Base-by-base conservation (phyloP, 2,113 vertebrate genomes). In the Aix galericulata region DNA sequence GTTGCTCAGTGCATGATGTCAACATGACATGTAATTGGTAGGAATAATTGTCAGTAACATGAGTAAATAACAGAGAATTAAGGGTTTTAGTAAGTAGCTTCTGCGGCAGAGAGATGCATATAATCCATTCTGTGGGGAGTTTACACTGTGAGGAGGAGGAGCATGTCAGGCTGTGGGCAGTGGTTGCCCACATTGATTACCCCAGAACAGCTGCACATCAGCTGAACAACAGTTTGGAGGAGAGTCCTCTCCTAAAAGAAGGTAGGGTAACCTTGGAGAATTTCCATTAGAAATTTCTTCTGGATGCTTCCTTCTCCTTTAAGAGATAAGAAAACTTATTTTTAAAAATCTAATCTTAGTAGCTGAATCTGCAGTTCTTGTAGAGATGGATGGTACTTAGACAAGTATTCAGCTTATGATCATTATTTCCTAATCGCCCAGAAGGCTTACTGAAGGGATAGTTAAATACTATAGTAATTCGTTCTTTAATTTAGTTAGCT, bases 151-250 rank as follows among this genome's bases (percentile, higher is more conserved):
- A 55, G 29, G 38, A 36, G 63, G 42, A 74, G 40, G n/a, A 53
- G 11, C 0, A 1, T 12, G 29, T 11, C 32, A 29, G 50, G 56
- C 58, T 36, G n/a, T 40, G 27, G 31, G 44, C 21, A 42, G 52
- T 9, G 8, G 14, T 23, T 9, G 25, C 21, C 36, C 4, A 0
- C 26, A 13, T 25, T 2, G 2, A 8, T 32, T 32, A 44, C 48
- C 60, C 36, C 21, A 18, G 44, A 63, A 2, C 20, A 36, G 58
- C 40, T 36, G 11, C 18, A 52, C 42, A 14, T 34, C 23, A 48
- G 8, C 38, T 22, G 34, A 64, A 21, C 36, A 36, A 7, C 15
- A 14, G 17, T 42, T 52, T 36, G 55, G 72, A n/a, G 38, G 13
- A 8, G 3, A 17, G 9, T 52, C 42, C 29, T 46, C 11, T 80